Conservation (phyloP, 2,888 invertebrate species). For the Temnothorax rugatulus region DNA sequence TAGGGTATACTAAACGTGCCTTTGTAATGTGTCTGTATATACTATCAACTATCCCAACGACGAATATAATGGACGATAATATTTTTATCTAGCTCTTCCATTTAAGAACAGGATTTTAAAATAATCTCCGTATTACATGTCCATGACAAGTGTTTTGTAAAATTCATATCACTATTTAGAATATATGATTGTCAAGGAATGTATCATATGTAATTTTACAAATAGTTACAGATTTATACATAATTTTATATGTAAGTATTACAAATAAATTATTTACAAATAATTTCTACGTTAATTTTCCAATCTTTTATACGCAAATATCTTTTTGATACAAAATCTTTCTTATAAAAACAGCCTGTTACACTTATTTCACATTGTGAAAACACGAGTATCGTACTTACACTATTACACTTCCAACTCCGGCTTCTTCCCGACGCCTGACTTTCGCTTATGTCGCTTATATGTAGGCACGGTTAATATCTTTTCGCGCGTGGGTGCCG, state of each 20-base stretch:
- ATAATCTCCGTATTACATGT: conserved; percentile 10
- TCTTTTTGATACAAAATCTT: not conserved
- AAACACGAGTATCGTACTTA: conserved; percentile 1
- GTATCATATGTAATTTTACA: conserved; percentile 5
- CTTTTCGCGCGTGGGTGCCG: conserved; percentile 89
- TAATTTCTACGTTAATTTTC: not conserved
- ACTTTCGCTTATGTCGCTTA: conserved; percentile 36
- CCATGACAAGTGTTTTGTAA: conserved; percentile 47
- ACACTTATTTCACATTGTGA: not conserved
- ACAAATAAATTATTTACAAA: conserved; percentile 35
- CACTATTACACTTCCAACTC: not conserved
- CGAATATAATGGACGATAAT: not conserved
- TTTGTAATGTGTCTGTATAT: not conserved
- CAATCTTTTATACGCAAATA: not conserved
- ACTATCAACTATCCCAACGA: not conserved
- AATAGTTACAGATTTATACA: conserved; percentile 13
- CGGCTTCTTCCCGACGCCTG: not conserved
- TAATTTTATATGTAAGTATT: conserved; percentile 15
- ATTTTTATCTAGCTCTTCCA: conserved; percentile 20
- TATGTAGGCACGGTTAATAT: conserved; percentile 67
- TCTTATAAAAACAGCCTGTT: not conserved
- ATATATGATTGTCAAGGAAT: not conserved
- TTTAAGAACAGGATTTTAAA: conserved; percentile 2
- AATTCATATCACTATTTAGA: not conserved
- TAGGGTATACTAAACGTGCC: not conserved